Evolutionary conservation across 2,888 invertebrate genomes (phyloP), one percentile per base, ranked within the genome.

Genomic region (Chaetogeoica ovagalla): DNA sequence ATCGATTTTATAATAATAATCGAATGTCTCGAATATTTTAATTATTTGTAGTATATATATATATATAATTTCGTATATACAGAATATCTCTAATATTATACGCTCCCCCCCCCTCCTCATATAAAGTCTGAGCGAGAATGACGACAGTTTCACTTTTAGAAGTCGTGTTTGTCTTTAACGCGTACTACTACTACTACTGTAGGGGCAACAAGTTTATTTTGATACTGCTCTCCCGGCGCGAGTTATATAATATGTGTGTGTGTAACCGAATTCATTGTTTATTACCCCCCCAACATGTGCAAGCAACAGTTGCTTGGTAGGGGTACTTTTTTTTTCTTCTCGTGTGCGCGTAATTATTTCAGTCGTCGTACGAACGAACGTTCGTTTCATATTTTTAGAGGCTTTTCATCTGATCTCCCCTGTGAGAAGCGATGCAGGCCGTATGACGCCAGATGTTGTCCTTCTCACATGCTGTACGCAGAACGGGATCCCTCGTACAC

Each of bases 251-350:
- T 30, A 4, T 30, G 30, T 30, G 30, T 63, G 43, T 63, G 55
- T 63, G 79, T 57, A 71, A 55, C 71, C 63, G 65, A 79, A 79
- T 70, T 71, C 63, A 71, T 71, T 71, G 79, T 79, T 70, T 55
- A 39, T 70, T 62, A 37, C 62, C 79, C 70, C 79, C 70, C 19
- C n/a, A 43, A 65, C 79, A 79, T 71, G 79, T 79, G 71, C 55
- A 52, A 71, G 79, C 79, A 79, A 79, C 79, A 79, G 79, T 79
- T 79, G 79, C 79, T 30, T 71, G 52, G 79, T 79, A 79, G 79
- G 79, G 79, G 79, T 71, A 79, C 71, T 79, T 79, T 79, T 77
- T 79, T 79, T 77, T 79, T 79, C 59, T 79, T 77, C 71, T 79
- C 59, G 65, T 66, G 75, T 57, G 75, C 55, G n/a, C 71, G 70